Conservation (phyloP, 2,888 invertebrate genomes). For the Tanypteryx hageni region DNA sequence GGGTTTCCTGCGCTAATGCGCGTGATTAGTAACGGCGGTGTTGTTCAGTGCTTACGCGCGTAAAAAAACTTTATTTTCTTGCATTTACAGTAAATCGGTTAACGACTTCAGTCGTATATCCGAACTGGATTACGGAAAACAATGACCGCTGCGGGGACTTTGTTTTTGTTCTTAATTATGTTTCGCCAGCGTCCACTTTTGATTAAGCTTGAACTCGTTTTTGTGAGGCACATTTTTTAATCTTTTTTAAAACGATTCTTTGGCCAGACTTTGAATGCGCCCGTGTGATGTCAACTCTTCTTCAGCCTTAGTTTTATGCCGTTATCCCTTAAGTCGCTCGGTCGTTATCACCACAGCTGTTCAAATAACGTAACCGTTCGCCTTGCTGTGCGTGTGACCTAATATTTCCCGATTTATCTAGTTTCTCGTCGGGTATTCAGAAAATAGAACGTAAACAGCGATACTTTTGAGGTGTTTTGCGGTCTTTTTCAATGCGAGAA, state of each 20-base stretch:
- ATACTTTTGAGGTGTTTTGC: neutral
- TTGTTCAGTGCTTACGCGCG: neutral
- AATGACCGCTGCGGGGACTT: too few species aligned
- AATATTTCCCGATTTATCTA: constrained; percentile 5
- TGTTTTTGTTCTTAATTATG: neutral
- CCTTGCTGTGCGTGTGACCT: neutral
- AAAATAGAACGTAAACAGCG: constrained; percentile 1
- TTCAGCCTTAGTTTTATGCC: neutral
- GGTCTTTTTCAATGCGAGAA: neutral
- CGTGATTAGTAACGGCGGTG: neutral
- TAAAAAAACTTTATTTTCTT: neutral
- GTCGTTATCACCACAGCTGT: neutral
- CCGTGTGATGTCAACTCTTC: neutral
- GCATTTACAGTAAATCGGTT: neutral
- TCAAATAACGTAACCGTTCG: neutral
- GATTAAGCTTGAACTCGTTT: neutral
- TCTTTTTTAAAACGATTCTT: neutral
- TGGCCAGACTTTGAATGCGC: neutral
- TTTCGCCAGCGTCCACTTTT: neutral
- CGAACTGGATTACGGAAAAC: neutral
- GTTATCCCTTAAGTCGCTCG: neutral
- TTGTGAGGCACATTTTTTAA: neutral
- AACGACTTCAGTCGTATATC: neutral
- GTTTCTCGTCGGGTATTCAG: neutral
- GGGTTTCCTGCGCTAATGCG: neutral